Evolutionary conservation across 2,888 invertebrate genomes (phyloP).

Genomic region (Tenodera sinensis): DNA sequence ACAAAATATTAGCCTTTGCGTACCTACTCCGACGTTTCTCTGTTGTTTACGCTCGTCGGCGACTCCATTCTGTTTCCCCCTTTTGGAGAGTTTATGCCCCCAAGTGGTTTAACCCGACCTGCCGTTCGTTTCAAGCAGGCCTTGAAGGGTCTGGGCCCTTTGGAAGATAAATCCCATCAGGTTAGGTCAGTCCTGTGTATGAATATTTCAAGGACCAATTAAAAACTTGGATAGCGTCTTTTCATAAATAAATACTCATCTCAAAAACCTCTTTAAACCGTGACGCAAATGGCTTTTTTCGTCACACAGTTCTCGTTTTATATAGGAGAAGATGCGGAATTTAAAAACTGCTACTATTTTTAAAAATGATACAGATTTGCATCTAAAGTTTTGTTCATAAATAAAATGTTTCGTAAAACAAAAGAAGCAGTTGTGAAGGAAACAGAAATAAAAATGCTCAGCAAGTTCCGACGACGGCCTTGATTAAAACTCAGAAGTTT

Average conservation of each 20-base stretch:
- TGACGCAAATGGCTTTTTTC: background rate
- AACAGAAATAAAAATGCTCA: too few relatives aligned
- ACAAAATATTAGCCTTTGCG: too few relatives aligned
- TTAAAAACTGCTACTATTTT: background rate
- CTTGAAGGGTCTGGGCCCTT: background rate
- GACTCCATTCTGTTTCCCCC: background rate
- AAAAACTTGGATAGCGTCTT: background rate
- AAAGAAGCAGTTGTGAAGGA: too few relatives aligned
- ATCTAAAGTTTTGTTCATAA: background rate
- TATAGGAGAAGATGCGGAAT: background rate
- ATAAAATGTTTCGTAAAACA: background rate
- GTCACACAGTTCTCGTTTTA: background rate
- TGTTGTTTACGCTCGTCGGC: background rate
- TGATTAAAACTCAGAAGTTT: too few relatives aligned
- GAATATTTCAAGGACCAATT: background rate
- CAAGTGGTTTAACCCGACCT: background rate
- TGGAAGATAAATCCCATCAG: background rate
- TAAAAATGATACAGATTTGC: background rate
- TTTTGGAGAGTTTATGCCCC: background rate
- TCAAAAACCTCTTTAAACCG: background rate
- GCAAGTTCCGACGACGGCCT: too few relatives aligned
- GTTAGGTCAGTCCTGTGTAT: background rate
- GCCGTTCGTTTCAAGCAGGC: too few relatives aligned
- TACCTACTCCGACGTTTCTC: background rate
- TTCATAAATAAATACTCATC: background rate